phyloP scores from a whole-genome alignment of 2,797 vertebrate species.

The Ctenopoma multispine region DNA sequence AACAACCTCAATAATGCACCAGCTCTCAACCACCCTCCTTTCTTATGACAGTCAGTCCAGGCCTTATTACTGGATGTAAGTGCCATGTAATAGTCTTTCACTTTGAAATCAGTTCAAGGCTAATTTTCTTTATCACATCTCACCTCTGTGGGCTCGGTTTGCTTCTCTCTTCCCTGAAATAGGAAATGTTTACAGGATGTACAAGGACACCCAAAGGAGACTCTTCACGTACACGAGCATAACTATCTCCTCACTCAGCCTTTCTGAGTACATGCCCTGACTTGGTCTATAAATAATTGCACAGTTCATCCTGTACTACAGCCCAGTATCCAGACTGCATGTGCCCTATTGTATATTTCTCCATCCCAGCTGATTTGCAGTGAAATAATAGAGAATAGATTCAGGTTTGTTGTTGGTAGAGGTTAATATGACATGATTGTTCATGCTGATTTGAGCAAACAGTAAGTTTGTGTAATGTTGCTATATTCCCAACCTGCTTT shows the following conservation, averaged over 20 bases:
- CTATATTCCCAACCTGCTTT: neutral
- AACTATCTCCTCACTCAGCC: neutral
- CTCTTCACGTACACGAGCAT: neutral
- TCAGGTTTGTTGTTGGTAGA: neutral
- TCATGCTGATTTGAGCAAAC: neutral
- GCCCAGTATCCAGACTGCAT: neutral
- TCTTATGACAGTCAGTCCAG: constrained; percentile 16
- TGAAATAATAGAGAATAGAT: neutral
- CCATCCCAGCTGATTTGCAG: neutral
- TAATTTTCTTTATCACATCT: constrained; percentile 32
- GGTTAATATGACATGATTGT: neutral
- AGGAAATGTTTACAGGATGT: constrained; percentile 20
- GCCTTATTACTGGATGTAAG: constrained; percentile 45
- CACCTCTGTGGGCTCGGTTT: constrained; percentile 9
- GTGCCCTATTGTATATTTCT: neutral
- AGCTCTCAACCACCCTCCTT: constrained; percentile 1
- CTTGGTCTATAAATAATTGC: constrained; percentile 6
- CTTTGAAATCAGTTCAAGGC: constrained; percentile 24
- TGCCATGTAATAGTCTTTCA: constrained; percentile 27
- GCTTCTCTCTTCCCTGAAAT: constrained; percentile 1
- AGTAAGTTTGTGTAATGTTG: too few relatives aligned
- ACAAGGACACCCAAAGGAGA: constrained; percentile 21
- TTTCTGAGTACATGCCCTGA: constrained; percentile 7
- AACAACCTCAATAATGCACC: constrained; percentile 10
- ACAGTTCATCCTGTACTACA: neutral